A percentile compares a stretch with the other conserved stretches of the same genome.
phyloP scores from a whole-genome alignment of 2,113 vertebrate species.

The Lycocorax pyrrhopterus region DNA sequence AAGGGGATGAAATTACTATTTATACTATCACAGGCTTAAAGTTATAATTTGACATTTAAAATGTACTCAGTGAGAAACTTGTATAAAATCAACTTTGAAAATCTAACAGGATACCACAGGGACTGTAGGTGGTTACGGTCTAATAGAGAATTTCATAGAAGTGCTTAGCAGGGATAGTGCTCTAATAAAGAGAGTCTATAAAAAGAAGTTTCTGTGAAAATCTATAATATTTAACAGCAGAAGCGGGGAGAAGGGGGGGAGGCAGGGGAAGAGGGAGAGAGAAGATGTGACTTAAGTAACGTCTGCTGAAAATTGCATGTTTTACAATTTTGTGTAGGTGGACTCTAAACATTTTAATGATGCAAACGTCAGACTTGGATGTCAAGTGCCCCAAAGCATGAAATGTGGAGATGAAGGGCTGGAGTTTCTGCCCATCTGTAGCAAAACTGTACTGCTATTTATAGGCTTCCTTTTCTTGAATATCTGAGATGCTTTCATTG shows the following conservation, averaged over 20 bases:
- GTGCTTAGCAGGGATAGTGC: background rate
- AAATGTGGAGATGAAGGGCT: constrained; percentile 29
- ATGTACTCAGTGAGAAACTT: constrained; percentile 22
- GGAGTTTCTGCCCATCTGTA: constrained; percentile 43
- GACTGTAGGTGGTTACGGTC: constrained; percentile 40
- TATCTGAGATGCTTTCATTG: background rate
- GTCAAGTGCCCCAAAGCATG: constrained; percentile 25
- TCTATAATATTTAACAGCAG: constrained; percentile 18
- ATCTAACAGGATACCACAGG: constrained; percentile 26
- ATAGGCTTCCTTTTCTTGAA: constrained; percentile 14
- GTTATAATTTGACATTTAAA: constrained; percentile 56
- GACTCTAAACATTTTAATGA: constrained; percentile 53
- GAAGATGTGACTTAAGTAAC: background rate
- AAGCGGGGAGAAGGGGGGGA: background rate
- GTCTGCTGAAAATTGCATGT: constrained; percentile 22
- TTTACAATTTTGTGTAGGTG: constrained; percentile 58
- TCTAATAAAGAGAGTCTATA: constrained; percentile 52
- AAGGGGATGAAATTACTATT: constrained; percentile 35
- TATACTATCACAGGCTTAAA: constrained; percentile 18
- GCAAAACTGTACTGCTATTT: constrained; percentile 18
- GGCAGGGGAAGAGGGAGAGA: background rate
- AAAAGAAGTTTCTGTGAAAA: constrained; percentile 43
- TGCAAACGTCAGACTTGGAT: constrained; percentile 29
- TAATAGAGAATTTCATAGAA: constrained; percentile 40
- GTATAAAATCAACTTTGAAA: constrained; percentile 22